Evolutionary conservation across 2,797 vertebrate genomes (phyloP).

Genomic region (Hybognathus amarus): DNA sequence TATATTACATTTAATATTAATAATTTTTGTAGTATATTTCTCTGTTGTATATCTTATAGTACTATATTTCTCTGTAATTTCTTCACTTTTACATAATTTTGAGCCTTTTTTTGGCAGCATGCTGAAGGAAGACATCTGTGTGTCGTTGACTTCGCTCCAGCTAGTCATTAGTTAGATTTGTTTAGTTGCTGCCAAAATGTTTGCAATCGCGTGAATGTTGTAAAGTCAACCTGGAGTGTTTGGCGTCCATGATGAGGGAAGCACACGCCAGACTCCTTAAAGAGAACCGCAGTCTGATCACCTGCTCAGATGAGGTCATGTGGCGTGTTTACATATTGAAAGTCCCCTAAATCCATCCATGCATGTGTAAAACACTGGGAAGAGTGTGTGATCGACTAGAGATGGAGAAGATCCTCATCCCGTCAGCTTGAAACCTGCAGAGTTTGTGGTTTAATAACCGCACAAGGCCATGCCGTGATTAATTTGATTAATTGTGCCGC

Average conservation of each 20-base stretch:
- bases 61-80: too few species aligned
- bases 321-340: background rate
- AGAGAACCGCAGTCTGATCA: background rate
- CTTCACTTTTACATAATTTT: background rate
- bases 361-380: background rate
- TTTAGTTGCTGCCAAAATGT: constrained; percentile 19
- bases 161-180: background rate
- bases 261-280: background rate
- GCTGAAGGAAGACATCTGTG: constrained; percentile 23
- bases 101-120: background rate
- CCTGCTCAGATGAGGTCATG: background rate
- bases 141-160: background rate
- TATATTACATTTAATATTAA: too few species aligned
- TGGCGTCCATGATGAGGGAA: background rate
- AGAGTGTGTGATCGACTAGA: background rate
- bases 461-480: background rate
- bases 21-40: too few species aligned
- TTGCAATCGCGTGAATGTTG: background rate
- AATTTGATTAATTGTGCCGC: background rate
- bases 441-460: constrained; percentile 5
- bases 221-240: background rate
- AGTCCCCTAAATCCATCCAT: background rate
- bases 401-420: background rate
- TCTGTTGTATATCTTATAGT: too few species aligned
- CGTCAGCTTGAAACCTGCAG: background rate